phyloP scores from a whole-genome alignment of 2,113 vertebrate genomes.

The Lycaon pictus region DNA sequence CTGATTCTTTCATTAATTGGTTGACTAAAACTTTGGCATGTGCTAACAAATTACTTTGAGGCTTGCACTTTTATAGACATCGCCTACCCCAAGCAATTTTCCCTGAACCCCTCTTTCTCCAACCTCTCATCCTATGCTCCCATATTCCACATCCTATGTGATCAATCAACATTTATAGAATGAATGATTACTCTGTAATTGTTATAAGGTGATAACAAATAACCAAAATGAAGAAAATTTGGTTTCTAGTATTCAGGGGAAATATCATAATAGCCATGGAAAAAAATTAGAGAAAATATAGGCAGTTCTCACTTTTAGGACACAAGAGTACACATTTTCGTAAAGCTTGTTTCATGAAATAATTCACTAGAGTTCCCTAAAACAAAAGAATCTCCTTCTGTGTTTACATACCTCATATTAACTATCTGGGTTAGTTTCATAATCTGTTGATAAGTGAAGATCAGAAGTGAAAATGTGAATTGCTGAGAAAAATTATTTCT shows the following conservation, averaged over 20 bases:
- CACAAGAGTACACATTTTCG: not conserved
- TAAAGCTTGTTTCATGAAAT: conserved; percentile 23
- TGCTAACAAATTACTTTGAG: conserved; percentile 26
- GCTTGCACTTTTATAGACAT: not conserved
- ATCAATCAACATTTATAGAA: not conserved
- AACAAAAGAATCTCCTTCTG: not conserved
- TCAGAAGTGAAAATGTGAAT: conserved; percentile 31
- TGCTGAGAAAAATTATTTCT: conserved; percentile 43
- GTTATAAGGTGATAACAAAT: not conserved
- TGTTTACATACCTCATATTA: not conserved
- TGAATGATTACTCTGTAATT: not conserved
- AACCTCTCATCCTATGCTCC: not conserved
- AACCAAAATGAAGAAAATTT: conserved; percentile 39
- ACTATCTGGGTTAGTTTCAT: conserved; percentile 13
- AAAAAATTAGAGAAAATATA: not conserved
- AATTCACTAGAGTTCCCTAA: not conserved
- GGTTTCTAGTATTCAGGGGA: not conserved
- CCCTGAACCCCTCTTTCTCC: not conserved
- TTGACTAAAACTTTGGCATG: not conserved
- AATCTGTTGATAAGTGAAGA: conserved; percentile 50
- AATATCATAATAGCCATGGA: not conserved
- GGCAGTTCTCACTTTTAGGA: not conserved
- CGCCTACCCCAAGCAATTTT: not conserved
- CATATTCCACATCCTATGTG: not conserved
- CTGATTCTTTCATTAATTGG: not conserved